Conservation (phyloP, 2,113 vertebrate species). For the Albula glossodonta region DNA sequence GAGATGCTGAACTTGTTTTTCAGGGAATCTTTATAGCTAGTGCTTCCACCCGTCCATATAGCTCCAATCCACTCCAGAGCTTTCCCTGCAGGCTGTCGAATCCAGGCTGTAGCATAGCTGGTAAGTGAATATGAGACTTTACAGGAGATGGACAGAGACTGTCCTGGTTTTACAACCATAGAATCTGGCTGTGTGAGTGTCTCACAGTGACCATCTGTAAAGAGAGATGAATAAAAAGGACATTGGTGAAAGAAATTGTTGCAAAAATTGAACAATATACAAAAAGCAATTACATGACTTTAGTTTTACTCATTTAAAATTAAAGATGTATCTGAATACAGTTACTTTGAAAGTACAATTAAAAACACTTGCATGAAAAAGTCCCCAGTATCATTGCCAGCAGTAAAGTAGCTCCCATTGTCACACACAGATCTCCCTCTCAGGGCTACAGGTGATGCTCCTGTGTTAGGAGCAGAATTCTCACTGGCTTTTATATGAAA, state of each 20-base stretch:
- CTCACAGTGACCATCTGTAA: neutral
- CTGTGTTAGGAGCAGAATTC: too few species aligned
- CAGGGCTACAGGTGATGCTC: too few species aligned
- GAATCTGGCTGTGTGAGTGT: slow-evolving; percentile 6
- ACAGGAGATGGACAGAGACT: slow-evolving; percentile 22
- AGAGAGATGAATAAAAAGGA: neutral
- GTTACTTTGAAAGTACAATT: too few species aligned
- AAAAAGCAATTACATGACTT: too few species aligned
- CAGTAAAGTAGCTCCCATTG: neutral
- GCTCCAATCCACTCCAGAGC: neutral
- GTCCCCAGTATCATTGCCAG: neutral
- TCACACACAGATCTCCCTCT: too few species aligned
- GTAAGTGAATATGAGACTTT: slow-evolving; percentile 7
- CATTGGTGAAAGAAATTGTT: neutral
- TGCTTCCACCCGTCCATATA: neutral
- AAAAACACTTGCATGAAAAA: neutral
- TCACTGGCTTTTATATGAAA: neutral
- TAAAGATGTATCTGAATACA: too few species aligned
- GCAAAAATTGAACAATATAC: too few species aligned
- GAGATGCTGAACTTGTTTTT: slow-evolving; percentile 16
- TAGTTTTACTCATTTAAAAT: too few species aligned
- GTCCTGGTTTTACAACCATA: neutral
- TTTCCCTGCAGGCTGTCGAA: neutral
- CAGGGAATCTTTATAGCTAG: neutral
- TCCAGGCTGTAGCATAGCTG: neutral